A percentile compares a stretch with the other conserved stretches of the same genome.
Conservation (phyloP, 1,140 invertebrate genomes). For the Caenorhabditis inopinata region DNA sequence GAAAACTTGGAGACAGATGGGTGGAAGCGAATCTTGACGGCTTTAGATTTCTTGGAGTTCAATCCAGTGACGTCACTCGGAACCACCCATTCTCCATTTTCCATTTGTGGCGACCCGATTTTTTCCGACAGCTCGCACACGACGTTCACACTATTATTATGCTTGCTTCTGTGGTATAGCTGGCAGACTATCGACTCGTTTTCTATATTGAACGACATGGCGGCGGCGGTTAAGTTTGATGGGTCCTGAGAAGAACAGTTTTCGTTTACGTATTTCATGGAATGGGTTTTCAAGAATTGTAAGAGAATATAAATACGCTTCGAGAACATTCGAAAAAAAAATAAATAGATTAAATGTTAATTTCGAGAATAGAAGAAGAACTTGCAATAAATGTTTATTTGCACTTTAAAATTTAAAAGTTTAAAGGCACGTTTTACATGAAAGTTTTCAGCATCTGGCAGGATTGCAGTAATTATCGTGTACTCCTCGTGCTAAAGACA, state of each 20-base stretch:
- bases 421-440: neutral
- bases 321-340: neutral
- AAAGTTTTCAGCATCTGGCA: neutral
- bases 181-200: slow-evolving; percentile 19
- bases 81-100: slow-evolving; percentile 18
- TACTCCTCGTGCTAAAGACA: neutral
- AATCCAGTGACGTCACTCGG: slow-evolving; percentile 22
- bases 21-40: slow-evolving; percentile 11
- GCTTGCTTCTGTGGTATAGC: slow-evolving; percentile 13
- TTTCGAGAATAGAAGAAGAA: neutral
- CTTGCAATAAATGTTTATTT: neutral
- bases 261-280: too few species aligned
- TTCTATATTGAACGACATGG: slow-evolving; percentile 30
- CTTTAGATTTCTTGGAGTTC: neutral
- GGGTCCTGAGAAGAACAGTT: slow-evolving; percentile 7
- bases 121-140: slow-evolving; percentile 31
- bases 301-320: neutral
- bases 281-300: neutral
- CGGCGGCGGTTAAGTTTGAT: slow-evolving; percentile 22
- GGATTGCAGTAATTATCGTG: neutral
- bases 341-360: too few species aligned
- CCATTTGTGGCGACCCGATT: slow-evolving; percentile 20
- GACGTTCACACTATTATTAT: slow-evolving; percentile 25
- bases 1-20: slow-evolving; percentile 2
- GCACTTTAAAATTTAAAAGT: too few species aligned